phyloP scores from a whole-genome alignment of 2,888 invertebrate species.

The Eupeodes latifasciatus region DNA sequence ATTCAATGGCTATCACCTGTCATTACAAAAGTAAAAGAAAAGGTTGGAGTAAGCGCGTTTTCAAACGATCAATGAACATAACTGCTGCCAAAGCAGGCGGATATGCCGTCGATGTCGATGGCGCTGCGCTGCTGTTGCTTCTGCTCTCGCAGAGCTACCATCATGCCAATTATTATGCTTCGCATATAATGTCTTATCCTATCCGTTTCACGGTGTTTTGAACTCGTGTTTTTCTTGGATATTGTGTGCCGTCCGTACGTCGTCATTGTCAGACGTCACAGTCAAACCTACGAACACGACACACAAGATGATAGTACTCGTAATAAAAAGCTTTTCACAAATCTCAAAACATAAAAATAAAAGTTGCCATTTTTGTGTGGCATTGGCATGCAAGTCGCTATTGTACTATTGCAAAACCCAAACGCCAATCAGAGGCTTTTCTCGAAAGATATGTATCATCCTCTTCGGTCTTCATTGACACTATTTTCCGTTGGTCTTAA shows the following conservation, averaged over 20 bases:
- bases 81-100: conserved; percentile 60
- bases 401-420: conserved; percentile 3
- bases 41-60: conserved; percentile 44
- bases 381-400: conserved; percentile 37
- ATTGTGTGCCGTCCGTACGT: neutral
- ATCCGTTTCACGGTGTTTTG: conserved; percentile 42
- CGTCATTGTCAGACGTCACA: neutral
- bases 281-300: neutral
- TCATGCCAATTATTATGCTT: conserved; percentile 71
- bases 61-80: neutral
- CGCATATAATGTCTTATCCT: conserved; percentile 46
- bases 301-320: conserved; percentile 27
- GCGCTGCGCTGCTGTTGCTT: too few relatives aligned
- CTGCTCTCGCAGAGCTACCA: neutral
- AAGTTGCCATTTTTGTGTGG: conserved; percentile 10
- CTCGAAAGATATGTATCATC: conserved; percentile 25
- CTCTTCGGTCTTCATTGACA: conserved; percentile 30
- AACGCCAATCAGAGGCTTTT: conserved; percentile 25
- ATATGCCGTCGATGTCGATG: neutral
- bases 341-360: conserved; percentile 34
- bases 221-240: conserved; percentile 17
- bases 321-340: conserved; percentile 43
- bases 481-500: neutral
- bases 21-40: conserved; percentile 64
- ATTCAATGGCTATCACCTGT: conserved; percentile 71